Percentiles rank a stretch among this genome's conserved stretches.
These are phyloP conservation scores for Dorcus hopei DNA, from an alignment of 2,888 invertebrate species.

Conservation along the genomic window DNA sequence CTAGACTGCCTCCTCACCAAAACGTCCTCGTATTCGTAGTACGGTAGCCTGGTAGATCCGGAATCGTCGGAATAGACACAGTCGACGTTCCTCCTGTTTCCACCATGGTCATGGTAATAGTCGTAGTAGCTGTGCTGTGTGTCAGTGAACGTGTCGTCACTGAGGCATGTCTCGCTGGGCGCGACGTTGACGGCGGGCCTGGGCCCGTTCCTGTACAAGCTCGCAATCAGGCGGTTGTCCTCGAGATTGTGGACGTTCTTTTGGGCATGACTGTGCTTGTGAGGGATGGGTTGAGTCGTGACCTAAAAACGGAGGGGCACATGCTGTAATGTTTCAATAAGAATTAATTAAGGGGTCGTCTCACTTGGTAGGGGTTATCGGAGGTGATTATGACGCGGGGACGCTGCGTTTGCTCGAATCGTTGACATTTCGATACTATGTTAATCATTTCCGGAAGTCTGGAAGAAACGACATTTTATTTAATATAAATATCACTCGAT, in stretches of 20 bases:
- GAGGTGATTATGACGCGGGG: conserved; percentile 25
- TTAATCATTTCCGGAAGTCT: conserved; percentile 39
- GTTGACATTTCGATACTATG: conserved; percentile 40
- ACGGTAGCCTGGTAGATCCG: conserved; percentile 37
- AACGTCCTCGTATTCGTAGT: conserved; percentile 36
- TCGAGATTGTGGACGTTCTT: conserved; percentile 5
- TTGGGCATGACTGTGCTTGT: conserved; percentile 17
- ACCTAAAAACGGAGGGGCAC: background rate
- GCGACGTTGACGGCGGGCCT: conserved; percentile 9
- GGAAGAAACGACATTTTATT: conserved; percentile 16
- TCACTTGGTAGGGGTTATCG: conserved; percentile 41
- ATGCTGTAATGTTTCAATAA: no score
- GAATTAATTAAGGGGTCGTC: background rate
- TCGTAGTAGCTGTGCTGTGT: conserved; percentile 39
- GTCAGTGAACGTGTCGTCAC: conserved; percentile 41
- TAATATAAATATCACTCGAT: background rate
- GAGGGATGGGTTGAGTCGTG: conserved; percentile 22
- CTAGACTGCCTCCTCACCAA: conserved; percentile 34
- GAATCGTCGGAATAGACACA: conserved; percentile 41
- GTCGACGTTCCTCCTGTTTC: conserved; percentile 28
- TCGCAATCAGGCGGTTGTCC: conserved; percentile 4
- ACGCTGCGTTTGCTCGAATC: conserved; percentile 35
- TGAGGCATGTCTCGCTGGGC: conserved; percentile 35
- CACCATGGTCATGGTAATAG: conserved; percentile 36
- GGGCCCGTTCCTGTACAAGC: conserved; percentile 4